Evolutionary conservation across 2,797 vertebrate genomes (phyloP).

Genomic region (Setipinna tenuifilis): DNA sequence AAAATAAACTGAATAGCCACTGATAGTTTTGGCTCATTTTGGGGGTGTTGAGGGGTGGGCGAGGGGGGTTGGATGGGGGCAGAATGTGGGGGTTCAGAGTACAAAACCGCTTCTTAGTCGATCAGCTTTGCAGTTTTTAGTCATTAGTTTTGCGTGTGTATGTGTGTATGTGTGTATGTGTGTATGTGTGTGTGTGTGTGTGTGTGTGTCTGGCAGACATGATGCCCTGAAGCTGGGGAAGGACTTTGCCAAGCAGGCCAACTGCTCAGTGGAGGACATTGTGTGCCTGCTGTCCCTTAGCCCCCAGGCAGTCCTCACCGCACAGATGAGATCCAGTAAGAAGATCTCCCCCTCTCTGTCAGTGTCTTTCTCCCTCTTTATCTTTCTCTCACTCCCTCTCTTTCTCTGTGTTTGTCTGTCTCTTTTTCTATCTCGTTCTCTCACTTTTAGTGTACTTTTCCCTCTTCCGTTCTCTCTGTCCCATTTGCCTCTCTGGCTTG

Average conservation of each 20-base stretch:
- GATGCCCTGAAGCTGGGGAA: constrained; percentile 76
- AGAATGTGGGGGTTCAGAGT: no score
- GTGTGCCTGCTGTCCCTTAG: constrained; percentile 74
- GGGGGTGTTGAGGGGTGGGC: no score
- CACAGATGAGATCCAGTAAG: constrained; percentile 78
- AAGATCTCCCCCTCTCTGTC: constrained; percentile 28
- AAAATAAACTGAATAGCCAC: no score
- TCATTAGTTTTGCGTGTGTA: background rate
- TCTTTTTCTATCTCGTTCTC: no score
- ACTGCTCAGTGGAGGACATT: constrained; percentile 70
- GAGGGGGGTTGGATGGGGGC: no score
- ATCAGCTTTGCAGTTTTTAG: background rate
- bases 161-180: background rate
- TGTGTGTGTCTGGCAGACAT: constrained; percentile 57
- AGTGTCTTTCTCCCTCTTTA: background rate
- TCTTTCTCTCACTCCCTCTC: background rate
- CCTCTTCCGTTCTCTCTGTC: no score
- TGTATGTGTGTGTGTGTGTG: background rate
- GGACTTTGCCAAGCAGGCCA: constrained; percentile 70
- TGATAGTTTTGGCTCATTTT: no score
- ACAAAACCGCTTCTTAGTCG: background rate
- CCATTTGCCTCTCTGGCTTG: no score
- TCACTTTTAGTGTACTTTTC: no score
- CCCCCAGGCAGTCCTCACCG: constrained; percentile 70
- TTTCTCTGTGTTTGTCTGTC: background rate